A percentile compares a stretch with the other conserved stretches of the same genome.
Conservation (phyloP, 1,140 invertebrate genomes). For the Sycobia sp. region DNA sequence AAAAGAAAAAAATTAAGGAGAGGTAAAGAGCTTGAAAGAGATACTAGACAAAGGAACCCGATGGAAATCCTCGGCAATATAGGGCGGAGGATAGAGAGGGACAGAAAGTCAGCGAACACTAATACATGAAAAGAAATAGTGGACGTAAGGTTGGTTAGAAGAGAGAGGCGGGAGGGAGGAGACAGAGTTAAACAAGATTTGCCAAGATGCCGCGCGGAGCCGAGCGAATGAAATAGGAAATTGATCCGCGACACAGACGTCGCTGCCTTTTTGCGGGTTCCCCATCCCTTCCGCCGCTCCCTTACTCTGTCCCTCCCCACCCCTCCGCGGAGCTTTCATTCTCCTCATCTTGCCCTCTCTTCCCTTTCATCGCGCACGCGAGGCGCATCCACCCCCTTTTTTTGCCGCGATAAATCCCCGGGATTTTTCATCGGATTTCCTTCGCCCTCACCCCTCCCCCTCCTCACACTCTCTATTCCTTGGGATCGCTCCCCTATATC, state of each 20-base stretch:
- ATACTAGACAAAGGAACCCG: too few relatives aligned
- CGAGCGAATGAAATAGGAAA: constrained; percentile 22
- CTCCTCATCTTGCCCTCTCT: background rate
- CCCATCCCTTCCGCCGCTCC: background rate
- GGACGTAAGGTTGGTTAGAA: too few relatives aligned
- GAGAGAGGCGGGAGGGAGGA: too few relatives aligned
- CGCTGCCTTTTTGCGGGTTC: background rate
- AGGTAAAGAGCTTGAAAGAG: too few relatives aligned
- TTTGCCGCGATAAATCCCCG: constrained; percentile 23
- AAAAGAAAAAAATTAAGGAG: too few relatives aligned
- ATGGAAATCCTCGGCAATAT: too few relatives aligned
- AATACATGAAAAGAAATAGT: too few relatives aligned
- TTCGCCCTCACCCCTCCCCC: background rate
- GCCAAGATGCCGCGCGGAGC: background rate
- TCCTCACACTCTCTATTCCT: background rate
- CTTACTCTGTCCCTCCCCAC: background rate
- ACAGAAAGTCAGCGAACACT: too few relatives aligned
- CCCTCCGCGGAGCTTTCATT: background rate
- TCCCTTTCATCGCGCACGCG: constrained; percentile 6
- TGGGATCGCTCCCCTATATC: background rate
- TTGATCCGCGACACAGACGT: constrained; percentile 28
- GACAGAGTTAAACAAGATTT: constrained; percentile 23
- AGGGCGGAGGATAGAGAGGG: too few relatives aligned
- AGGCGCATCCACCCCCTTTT: background rate
- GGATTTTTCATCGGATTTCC: constrained; percentile 32